Base-by-base conservation (phyloP, 2,888 invertebrate genomes). In the Boloria selene region DNA sequence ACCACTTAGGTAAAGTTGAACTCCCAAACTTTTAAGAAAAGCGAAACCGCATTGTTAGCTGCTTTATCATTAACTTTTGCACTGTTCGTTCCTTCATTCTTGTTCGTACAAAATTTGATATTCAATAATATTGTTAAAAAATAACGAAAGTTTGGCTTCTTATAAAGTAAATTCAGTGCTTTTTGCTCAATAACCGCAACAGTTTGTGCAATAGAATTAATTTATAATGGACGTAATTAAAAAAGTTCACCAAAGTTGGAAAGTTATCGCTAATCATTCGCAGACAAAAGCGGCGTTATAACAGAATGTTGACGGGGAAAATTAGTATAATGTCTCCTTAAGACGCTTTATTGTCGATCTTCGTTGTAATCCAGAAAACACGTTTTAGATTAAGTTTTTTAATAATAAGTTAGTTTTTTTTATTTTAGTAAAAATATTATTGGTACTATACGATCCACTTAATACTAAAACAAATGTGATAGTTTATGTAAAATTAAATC, bases 251-350 rank as follows among this genome's bases (percentile, higher is more conserved):
- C 64, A n/a, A 38, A 52, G 62, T 45, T 60, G 17, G 31, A 52
- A 63, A 66, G 59, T 61, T 69, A 64, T 64, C 59, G 58, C 64
- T 45, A 56, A 61, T 61, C 31, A 61, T 61, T 65, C 18, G 26
- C 61, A 63, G 47, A 55, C 47, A 38, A 63, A 38, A 55, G 44
- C 60, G 26, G 17, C 60, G 18, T 50, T 61, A 38, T 63, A 60
- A 51, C 63, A 51, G 49, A 63, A 63, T 66, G 68, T 66, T 69
- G 68, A 66, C 63, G 31, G 44, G 59, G 55, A 52, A 60, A 69
- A 69, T 65, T 68, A 63, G 62, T 65, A 55, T 63, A 63, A 68
- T 65, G 50, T 59, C 47, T 45, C 31, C 16, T 58, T 59, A 55
- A 68, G 59, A 60, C 50, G 64, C 42, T 64, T 64, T 61, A 61